Evolutionary conservation across 1,140 invertebrate species (phyloP).

Genomic region (Neuroterus valhalla): DNA sequence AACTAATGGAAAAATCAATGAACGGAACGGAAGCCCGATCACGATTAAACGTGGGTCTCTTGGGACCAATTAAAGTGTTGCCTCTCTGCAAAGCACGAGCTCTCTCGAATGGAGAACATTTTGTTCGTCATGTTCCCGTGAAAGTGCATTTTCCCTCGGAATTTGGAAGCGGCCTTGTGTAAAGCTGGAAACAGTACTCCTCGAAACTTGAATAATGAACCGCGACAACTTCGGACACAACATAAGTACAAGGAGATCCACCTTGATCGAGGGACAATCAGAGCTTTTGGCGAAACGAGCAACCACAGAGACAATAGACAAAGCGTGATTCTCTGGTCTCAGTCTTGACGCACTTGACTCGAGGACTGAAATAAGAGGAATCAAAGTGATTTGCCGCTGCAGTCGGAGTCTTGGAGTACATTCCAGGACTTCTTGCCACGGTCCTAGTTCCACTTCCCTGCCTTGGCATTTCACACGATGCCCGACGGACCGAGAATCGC

Average conservation of each 20-base stretch:
- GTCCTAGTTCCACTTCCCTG: neutral
- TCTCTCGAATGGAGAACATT: constrained; percentile 23
- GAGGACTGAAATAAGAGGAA: constrained; percentile 22
- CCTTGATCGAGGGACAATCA: constrained; percentile 19
- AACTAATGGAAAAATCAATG: constrained; percentile 27
- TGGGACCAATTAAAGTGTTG: constrained; percentile 27
- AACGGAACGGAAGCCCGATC: constrained; percentile 22
- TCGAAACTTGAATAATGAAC: constrained; percentile 15
- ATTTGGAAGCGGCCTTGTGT: constrained; percentile 11
- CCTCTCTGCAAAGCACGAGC: constrained; percentile 13
- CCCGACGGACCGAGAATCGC: constrained; percentile 36
- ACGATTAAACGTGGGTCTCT: constrained; percentile 19
- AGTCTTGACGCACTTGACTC: constrained; percentile 30
- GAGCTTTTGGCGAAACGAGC: constrained; percentile 23
- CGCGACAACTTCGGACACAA: constrained; percentile 21
- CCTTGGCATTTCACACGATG: constrained; percentile 44
- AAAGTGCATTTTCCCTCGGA: constrained; percentile 17
- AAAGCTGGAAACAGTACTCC: constrained; percentile 3
- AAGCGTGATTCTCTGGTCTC: constrained; percentile 5
- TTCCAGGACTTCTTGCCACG: constrained; percentile 17
- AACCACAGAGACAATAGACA: constrained; percentile 24
- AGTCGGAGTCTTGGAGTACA: constrained; percentile 13
- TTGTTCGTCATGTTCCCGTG: constrained; percentile 18
- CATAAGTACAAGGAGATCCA: constrained; percentile 10
- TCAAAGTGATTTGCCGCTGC: constrained; percentile 30